phyloP scores from a whole-genome alignment of 2,113 vertebrate species.

The Pyxicephalus adspersus region DNA sequence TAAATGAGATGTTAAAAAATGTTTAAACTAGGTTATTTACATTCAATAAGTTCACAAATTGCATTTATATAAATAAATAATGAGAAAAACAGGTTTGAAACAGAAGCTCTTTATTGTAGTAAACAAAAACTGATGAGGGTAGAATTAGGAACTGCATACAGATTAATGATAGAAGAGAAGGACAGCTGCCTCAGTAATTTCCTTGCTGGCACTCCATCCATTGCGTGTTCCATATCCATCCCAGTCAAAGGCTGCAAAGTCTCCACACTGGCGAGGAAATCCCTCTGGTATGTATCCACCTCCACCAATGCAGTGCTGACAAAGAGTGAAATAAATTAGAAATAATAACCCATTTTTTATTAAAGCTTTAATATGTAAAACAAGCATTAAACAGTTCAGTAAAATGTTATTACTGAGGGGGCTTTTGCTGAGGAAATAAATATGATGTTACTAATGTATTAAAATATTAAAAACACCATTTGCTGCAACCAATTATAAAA shows the following conservation, averaged over 20 bases:
- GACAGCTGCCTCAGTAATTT: constrained; percentile 51
- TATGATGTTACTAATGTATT: no score
- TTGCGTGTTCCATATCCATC: constrained; percentile 57
- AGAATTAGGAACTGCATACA: neutral
- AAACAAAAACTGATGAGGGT: no score
- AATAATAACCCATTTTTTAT: neutral
- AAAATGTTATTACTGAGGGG: neutral
- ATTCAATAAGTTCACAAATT: no score
- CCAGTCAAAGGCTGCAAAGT: constrained; percentile 63
- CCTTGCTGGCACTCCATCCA: constrained; percentile 3
- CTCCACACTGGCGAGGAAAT: constrained; percentile 57
- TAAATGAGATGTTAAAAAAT: no score
- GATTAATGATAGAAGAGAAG: constrained; percentile 60
- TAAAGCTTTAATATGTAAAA: neutral
- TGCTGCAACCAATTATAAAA: neutral
- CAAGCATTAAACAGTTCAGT: no score
- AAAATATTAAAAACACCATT: neutral
- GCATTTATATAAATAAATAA: no score
- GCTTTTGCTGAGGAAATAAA: neutral
- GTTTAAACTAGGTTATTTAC: no score
- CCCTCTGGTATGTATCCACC: constrained; percentile 59
- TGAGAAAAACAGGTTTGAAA: no score
- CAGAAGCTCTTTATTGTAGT: no score
- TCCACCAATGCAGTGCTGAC: constrained; percentile 61
- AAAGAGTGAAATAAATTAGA: neutral